Conservation (phyloP, 2,797 vertebrate species). For the Dendrocincla tyrannina region DNA sequence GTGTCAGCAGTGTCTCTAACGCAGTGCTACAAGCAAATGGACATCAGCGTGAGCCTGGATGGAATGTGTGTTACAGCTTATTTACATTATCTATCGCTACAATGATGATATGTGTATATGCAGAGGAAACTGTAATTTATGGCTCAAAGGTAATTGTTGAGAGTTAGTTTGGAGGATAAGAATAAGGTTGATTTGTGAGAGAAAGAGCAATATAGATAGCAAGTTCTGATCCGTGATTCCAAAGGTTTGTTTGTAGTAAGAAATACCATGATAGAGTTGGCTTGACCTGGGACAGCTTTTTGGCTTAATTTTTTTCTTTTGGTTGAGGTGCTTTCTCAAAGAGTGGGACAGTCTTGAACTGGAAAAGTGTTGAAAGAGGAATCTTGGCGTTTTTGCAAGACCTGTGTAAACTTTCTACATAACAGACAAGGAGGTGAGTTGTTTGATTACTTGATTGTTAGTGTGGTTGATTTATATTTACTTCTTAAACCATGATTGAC, state of each 20-base stretch:
- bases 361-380: background rate
- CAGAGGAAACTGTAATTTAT: background rate
- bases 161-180: background rate
- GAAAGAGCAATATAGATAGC: background rate
- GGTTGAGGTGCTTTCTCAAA: background rate
- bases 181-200: background rate
- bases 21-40: background rate
- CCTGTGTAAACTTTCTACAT: background rate
- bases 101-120: background rate
- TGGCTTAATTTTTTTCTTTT: background rate
- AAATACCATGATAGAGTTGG: background rate
- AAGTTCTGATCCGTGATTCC: background rate
- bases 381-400: background rate
- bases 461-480: background rate
- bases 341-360: background rate
- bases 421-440: background rate
- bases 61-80: background rate
- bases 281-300: background rate
- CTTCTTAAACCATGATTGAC: background rate
- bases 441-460: background rate
- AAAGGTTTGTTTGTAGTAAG: background rate
- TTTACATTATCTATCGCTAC: background rate
- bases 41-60: background rate
- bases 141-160: background rate
- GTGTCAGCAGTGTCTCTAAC: background rate